Evolutionary conservation across 2,797 vertebrate genomes (phyloP).

Genomic region (Nyctalus aviator): DNA sequence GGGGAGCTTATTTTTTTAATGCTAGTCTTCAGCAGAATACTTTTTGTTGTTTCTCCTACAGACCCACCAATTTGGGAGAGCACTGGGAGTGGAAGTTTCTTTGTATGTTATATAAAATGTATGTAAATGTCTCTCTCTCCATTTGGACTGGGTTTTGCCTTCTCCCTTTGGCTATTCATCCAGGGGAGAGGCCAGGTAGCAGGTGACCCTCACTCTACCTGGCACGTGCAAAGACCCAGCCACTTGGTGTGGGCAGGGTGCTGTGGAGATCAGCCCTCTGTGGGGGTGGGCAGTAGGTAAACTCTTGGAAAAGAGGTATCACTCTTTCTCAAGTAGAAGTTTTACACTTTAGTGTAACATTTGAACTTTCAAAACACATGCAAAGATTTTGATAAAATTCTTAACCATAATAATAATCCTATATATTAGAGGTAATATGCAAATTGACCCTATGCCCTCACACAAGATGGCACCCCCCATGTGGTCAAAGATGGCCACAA

Average conservation of each 20-base stretch:
- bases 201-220: slow-evolving; percentile 88
- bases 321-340: slow-evolving; percentile 91
- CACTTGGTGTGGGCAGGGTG: slow-evolving; percentile 82
- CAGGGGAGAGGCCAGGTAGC: slow-evolving; percentile 82
- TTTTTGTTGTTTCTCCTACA: slow-evolving; percentile 81
- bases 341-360: slow-evolving; percentile 96
- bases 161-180: slow-evolving; percentile 75
- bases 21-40: slow-evolving; percentile 85
- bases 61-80: slow-evolving; percentile 89
- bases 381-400: slow-evolving; percentile 99
- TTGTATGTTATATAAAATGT: slow-evolving; percentile 91
- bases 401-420: slow-evolving; percentile 91
- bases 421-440: too few species aligned
- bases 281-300: slow-evolving; percentile 72
- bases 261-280: slow-evolving; percentile 85
- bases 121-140: slow-evolving; percentile 89
- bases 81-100: slow-evolving; percentile 89
- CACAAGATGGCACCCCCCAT: too few species aligned
- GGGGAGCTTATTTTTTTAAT: slow-evolving; percentile 84
- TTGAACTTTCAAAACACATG: slow-evolving; percentile 97
- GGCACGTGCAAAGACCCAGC: slow-evolving; percentile 80
- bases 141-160: slow-evolving; percentile 87
- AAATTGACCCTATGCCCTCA: too few species aligned
- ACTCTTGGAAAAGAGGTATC: slow-evolving; percentile 87
- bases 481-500: too few species aligned